These are phyloP conservation scores for Atethmia centrago DNA, from an alignment of 2,888 invertebrate genomes.

Conservation along the genomic window DNA sequence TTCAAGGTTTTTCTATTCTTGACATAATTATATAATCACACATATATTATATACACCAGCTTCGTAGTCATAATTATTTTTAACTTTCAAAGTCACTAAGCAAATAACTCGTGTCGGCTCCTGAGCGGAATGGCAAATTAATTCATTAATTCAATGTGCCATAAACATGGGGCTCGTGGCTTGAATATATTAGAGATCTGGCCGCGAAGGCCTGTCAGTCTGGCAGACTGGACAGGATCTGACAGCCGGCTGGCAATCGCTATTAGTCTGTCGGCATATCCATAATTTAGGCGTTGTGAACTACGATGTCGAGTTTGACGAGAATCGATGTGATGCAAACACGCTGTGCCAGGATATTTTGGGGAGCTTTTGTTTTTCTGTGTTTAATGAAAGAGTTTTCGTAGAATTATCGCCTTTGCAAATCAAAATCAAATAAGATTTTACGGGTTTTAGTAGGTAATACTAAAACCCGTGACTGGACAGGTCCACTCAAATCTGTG, in stretches of 20 bases:
- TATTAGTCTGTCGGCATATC: conserved; percentile 29
- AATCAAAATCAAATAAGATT: no score
- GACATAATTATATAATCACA: no score
- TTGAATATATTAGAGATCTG: conserved; percentile 56
- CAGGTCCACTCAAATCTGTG: no score
- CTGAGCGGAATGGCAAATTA: conserved; percentile 52
- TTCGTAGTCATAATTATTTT: conserved; percentile 26
- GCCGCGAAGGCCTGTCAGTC: conserved; percentile 40
- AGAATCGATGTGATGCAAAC: conserved; percentile 1
- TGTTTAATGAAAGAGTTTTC: not conserved
- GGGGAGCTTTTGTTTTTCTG: not conserved
- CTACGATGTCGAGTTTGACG: not conserved
- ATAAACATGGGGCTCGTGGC: conserved; percentile 45
- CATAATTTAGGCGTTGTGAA: conserved; percentile 28
- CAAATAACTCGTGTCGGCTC: conserved; percentile 22
- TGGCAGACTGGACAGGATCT: conserved; percentile 15
- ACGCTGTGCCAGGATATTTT: not conserved
- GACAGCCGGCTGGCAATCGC: conserved; percentile 30
- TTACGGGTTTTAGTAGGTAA: no score
- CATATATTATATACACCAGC: not conserved
- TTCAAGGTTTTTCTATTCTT: not conserved
- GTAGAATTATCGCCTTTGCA: no score
- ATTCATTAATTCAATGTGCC: conserved; percentile 61
- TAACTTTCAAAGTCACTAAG: conserved; percentile 17
- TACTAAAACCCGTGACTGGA: no score